Evolutionary conservation across 2,797 vertebrate species (phyloP).

Genomic region (Hydrolagus colliei): DNA sequence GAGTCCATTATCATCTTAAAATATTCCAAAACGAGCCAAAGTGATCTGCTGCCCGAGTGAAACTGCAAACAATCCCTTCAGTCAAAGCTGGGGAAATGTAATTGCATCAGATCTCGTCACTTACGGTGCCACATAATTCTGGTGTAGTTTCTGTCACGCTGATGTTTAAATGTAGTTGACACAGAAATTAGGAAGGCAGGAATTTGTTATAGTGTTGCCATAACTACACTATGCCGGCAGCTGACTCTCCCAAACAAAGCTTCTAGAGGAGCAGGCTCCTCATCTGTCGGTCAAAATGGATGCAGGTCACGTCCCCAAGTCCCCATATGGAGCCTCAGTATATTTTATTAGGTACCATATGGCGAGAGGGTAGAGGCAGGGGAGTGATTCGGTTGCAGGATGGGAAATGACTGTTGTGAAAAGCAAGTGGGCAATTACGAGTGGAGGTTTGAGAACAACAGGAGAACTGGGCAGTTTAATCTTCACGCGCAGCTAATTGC

Average conservation of each 20-base stretch:
- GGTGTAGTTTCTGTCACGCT: constrained; percentile 18
- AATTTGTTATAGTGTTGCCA: constrained; percentile 66
- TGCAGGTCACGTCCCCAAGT: constrained; percentile 73
- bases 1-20: constrained; percentile 72
- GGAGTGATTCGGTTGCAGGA: background rate
- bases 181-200: constrained; percentile 25
- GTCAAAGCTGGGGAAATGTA: constrained; percentile 56
- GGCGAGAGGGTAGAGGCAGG: constrained; percentile 42
- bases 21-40: constrained; percentile 77
- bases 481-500: background rate
- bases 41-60: constrained; percentile 68
- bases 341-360: constrained; percentile 74
- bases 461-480: background rate
- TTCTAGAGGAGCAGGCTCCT: constrained; percentile 67
- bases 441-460: constrained; percentile 47
- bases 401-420: background rate
- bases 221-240: constrained; percentile 70
- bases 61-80: constrained; percentile 65
- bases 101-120: constrained; percentile 56
- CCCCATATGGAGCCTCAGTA: constrained; percentile 72
- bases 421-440: constrained; percentile 44
- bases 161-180: constrained; percentile 27
- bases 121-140: constrained; percentile 43
- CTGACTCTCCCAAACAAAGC: constrained; percentile 65
- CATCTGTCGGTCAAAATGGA: constrained; percentile 73